These are phyloP conservation scores for Heliothis virescens DNA, from an alignment of 1,140 invertebrate species.

Conservation along the genomic window DNA sequence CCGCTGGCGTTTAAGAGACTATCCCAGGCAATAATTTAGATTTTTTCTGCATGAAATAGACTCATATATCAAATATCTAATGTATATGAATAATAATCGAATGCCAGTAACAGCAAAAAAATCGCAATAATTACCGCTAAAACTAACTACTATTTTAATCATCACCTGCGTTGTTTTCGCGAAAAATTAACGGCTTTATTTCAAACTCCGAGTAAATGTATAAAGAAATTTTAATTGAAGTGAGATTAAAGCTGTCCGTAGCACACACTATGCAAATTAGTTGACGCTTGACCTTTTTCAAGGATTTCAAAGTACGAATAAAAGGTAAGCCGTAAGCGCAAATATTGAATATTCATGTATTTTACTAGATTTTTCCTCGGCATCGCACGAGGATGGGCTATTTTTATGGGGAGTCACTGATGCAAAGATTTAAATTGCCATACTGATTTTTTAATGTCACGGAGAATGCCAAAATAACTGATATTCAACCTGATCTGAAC, in stretches of 20 bases:
- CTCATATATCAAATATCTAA: too few relatives aligned
- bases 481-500: neutral
- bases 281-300: constrained; percentile 35
- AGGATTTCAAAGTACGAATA: constrained; percentile 32
- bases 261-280: constrained; percentile 48
- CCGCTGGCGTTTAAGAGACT: too few relatives aligned
- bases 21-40: too few relatives aligned
- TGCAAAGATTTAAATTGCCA: neutral
- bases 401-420: neutral
- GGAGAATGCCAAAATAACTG: neutral
- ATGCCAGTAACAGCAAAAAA: too few relatives aligned
- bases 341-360: constrained; percentile 35
- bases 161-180: constrained; percentile 3
- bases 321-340: constrained; percentile 33
- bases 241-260: constrained; percentile 41
- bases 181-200: constrained; percentile 36
- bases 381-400: neutral
- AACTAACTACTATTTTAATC: neutral
- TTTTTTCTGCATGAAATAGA: too few relatives aligned
- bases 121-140: neutral
- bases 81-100: too few relatives aligned
- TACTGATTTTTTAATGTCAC: neutral
- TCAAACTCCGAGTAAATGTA: constrained; percentile 13
- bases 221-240: constrained; percentile 41
- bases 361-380: constrained; percentile 9